Evolutionary conservation across 2,888 invertebrate species (phyloP), one percentile per base, ranked within the genome.

Genomic region (Cheilosia urbana): DNA sequence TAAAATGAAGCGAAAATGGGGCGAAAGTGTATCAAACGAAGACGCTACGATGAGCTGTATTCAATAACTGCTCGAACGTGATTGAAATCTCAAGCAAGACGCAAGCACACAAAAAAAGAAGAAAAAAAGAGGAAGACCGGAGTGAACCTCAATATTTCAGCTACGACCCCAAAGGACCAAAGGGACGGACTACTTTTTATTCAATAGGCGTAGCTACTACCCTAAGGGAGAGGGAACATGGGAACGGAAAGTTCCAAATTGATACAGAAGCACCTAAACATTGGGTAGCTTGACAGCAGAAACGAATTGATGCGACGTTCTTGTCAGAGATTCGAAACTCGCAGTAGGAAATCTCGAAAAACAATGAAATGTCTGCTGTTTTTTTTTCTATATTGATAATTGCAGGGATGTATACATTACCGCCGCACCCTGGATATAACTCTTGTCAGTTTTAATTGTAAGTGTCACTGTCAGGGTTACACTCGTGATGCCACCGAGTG

Each of bases 31-130:
- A 81, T 85, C 76, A 76, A 84, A 81, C 71, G 80, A 85, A 85
- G 84, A 85, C 66, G 80, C 76, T 80, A 80, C 81, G 80, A 85
- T 81, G 84, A 85, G 84, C 84, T 75, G 71, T 81, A 85, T 85
- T 85, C 84, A 85, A 85, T 85, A 85, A 85, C 84, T 85, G 84
- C 76, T 45, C 58, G 75, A 40, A 85, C 84, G 84, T 85, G 84
- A 71, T 76, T 60, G 27, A 81, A 76, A 85, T 85, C 66, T 66
- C 57, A 47, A 84, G 34, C 42, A 47, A 51, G 45, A 19, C 45
- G n/a, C 6, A 17, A 58, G 57, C 45, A 58, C 75, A 60, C 73
- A 73, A 13, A 13, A 13, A 13, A 4, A 37, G 37, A 13, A 37
- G 37, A 37, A 62, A 69, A 37, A 68, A 62, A 58, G 51, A 68